A percentile compares a stretch with the other conserved stretches of the same genome.
These are phyloP conservation scores for Echinarachnius parma DNA, from an alignment of 53 echinoderm and acorn worm genomes.

Conservation along the genomic window DNA sequence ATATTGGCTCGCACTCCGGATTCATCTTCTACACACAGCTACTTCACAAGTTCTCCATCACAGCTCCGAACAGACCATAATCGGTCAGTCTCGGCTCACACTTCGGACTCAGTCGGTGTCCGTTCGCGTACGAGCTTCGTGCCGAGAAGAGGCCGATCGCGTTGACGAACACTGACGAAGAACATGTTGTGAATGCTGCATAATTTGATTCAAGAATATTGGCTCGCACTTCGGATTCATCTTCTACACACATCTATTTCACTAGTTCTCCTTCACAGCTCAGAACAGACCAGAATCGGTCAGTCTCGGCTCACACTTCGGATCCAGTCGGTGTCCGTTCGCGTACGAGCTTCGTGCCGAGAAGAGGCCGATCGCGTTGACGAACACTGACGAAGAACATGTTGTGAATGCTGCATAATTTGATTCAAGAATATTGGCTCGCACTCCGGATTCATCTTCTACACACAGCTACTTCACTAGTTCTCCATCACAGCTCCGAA, in stretches of 20 bases:
- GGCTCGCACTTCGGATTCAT: too few species aligned
- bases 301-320: constrained; percentile 31
- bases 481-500: constrained; percentile 44
- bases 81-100: constrained; percentile 29
- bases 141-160: constrained; percentile 9
- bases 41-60: constrained; percentile 39
- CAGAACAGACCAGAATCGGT: constrained; percentile 43
- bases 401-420: too few species aligned
- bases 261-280: constrained; percentile 40
- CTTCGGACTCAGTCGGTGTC: constrained; percentile 42
- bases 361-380: neutral
- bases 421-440: too few species aligned
- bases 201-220: too few species aligned
- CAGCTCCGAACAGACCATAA: constrained; percentile 42
- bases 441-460: constrained; percentile 50
- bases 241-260: constrained; percentile 45
- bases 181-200: too few species aligned
- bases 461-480: constrained; percentile 38
- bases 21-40: constrained; percentile 46
- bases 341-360: constrained; percentile 32
- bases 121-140: constrained; percentile 27
- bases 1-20: too few species aligned
- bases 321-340: constrained; percentile 29
- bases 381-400: too few species aligned
- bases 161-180: too few species aligned